Conservation (phyloP, 2,113 vertebrate species). For the Columba livia region DNA sequence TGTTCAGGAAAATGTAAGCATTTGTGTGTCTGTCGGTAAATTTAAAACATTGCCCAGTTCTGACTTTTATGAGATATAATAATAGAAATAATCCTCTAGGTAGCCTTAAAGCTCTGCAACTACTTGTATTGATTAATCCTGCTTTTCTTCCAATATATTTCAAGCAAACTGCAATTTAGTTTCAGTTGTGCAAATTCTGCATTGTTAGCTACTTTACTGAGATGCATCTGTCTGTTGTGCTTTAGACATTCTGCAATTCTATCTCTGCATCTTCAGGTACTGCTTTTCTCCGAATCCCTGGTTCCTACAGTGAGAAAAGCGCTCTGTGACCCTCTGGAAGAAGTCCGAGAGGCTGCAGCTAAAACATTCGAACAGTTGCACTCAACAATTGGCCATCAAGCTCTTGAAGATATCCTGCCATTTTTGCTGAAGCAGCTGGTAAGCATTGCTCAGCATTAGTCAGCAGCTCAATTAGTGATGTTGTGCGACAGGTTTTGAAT, state of each 20-base stretch:
- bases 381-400: constrained; percentile 95
- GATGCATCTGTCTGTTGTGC: accelerated
- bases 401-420: constrained; percentile 95
- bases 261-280: constrained; percentile 77
- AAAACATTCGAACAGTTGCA: constrained; percentile 99
- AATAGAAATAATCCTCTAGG: neutral
- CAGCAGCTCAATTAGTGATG: neutral
- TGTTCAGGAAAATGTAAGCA: neutral
- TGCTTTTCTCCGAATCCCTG: constrained; percentile 95
- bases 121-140: neutral
- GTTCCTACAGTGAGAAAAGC: constrained; percentile 96
- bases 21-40: neutral
- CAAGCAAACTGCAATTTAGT: neutral
- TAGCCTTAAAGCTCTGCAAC: neutral
- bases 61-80: neutral
- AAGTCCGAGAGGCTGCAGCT: constrained; percentile 94
- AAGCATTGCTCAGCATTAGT: constrained; percentile 35
- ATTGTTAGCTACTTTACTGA: neutral
- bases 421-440: constrained; percentile 94
- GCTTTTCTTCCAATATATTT: neutral
- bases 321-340: constrained; percentile 94
- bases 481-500: constrained; percentile 4
- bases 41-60: neutral
- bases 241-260: neutral
- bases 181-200: neutral